Conservation (phyloP, 1,140 invertebrate genomes). For the Danaus plexippus region DNA sequence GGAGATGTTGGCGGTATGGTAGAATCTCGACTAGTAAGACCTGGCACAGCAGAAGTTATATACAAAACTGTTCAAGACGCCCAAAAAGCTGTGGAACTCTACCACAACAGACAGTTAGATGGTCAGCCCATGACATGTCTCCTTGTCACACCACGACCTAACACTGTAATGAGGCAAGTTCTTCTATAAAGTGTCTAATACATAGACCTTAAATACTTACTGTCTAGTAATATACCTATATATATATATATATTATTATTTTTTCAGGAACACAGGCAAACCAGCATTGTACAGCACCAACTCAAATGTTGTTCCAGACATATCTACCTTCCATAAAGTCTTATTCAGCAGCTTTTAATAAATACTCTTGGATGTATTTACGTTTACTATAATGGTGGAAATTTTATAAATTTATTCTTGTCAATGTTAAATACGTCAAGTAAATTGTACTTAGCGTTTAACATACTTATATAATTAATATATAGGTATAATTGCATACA, state of each 20-base stretch:
- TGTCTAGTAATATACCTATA: slow-evolving; percentile 7
- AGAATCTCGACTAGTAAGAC: slow-evolving; percentile 85
- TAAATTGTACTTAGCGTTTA: no score
- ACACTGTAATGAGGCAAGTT: slow-evolving; percentile 7
- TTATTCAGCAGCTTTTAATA: slow-evolving; percentile 61
- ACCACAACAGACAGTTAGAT: slow-evolving; percentile 86
- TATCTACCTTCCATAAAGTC: slow-evolving; percentile 69
- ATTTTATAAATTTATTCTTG: no score
- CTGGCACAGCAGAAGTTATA: slow-evolving; percentile 91
- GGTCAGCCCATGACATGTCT: slow-evolving; percentile 64
- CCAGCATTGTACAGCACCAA: slow-evolving; percentile 61
- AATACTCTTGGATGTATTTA: no score
- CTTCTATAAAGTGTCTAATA: slow-evolving; percentile 28
- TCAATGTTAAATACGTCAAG: no score
- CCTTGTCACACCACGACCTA: slow-evolving; percentile 46
- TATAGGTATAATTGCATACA: no score
- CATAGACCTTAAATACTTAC: slow-evolving; percentile 2
- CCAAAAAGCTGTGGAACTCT: slow-evolving; percentile 89
- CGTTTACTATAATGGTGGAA: no score
- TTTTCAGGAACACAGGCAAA: slow-evolving; percentile 49
- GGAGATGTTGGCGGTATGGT: slow-evolving; percentile 91
- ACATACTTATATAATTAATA: no score
- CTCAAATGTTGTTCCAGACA: slow-evolving; percentile 67
- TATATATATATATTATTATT: slow-evolving; percentile 17
- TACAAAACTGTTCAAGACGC: slow-evolving; percentile 89